phyloP scores from a whole-genome alignment of 2,888 invertebrate genomes.

The Acrobasis repandana region DNA sequence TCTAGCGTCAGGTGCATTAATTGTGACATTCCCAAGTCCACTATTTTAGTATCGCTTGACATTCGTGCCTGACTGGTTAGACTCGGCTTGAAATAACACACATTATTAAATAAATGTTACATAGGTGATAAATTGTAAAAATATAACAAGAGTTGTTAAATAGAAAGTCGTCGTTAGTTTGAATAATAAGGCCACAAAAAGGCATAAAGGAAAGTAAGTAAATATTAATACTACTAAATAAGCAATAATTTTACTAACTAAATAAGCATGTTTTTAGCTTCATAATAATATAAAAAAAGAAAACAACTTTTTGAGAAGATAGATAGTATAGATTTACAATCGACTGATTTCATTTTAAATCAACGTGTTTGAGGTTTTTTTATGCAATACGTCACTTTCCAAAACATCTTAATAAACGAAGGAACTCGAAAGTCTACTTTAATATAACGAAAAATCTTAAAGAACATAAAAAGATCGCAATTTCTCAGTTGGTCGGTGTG shows the following conservation, averaged over 20 bases:
- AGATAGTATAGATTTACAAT: too few species aligned
- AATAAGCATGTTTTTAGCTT: too few species aligned
- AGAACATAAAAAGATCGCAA: conserved; percentile 40
- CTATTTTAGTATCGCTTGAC: conserved; percentile 5
- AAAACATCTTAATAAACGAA: conserved; percentile 26
- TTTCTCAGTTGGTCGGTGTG: conserved; percentile 62
- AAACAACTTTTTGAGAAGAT: too few species aligned
- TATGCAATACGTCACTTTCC: background rate
- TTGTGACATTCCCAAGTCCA: background rate
- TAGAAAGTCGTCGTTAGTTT: background rate
- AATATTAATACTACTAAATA: too few species aligned
- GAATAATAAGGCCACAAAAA: too few species aligned
- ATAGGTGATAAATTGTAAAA: background rate
- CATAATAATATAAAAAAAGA: too few species aligned
- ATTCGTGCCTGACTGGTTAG: background rate
- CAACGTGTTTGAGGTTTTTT: background rate
- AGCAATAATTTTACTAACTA: too few species aligned
- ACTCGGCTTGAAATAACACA: conserved; percentile 1
- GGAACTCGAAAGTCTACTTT: conserved; percentile 48
- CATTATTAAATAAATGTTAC: background rate
- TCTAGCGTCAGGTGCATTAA: conserved; percentile 1
- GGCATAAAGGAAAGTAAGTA: too few species aligned
- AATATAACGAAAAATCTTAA: conserved; percentile 40
- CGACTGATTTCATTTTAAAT: too few species aligned
- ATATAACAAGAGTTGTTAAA: background rate